Base-by-base conservation (phyloP, 2,797 vertebrate species). In the Artibeus jamaicensis region DNA sequence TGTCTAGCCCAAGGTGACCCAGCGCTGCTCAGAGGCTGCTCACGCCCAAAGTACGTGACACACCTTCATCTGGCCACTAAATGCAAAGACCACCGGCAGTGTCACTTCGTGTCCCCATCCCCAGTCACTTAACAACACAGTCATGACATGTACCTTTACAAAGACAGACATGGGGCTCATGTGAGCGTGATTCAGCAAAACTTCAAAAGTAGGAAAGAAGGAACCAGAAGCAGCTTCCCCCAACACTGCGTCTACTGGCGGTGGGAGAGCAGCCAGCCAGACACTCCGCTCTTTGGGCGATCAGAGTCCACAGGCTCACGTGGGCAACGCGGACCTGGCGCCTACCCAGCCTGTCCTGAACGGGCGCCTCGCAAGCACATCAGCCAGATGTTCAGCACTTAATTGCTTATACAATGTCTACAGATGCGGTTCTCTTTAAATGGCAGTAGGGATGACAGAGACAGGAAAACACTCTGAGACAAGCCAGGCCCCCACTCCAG, bases 401-500 rank as follows among this genome's bases (percentile, higher is more conserved):
- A 78, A 86, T 2, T 55, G 55, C 93, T 78, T 86, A 62, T 29
- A 95, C 65, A 96, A 55, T 89, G 57, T 94, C 68, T 89, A 94
- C 68, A 18, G 95, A 92, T 85, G 86, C 87, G 71, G 24, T 89
- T 91, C 90, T 53, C 87, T 89, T 50, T 24, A 32, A 93, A 90
- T 65, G 65, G 53, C 50, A 46, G 70, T 46, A 81, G 55, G 39
- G 42, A 84, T 83, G 65, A 91, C 68, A 97, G 59, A 95, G 48
- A 53, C 91, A 98, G 93, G 92, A 76, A 67, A 94, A 93, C 79
- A 92, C 57, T 73, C 89, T 21, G 55, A 97, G 94, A 65, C 95
- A 65, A 91, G 71, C 89, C 65, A n/a, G 65, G 29, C 85, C 93
- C 96, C 92, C 95, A 92, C 92, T 95, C 93, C 78, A 95, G 84